phyloP scores from a whole-genome alignment of 2,113 vertebrate species.

The Indicator indicator region DNA sequence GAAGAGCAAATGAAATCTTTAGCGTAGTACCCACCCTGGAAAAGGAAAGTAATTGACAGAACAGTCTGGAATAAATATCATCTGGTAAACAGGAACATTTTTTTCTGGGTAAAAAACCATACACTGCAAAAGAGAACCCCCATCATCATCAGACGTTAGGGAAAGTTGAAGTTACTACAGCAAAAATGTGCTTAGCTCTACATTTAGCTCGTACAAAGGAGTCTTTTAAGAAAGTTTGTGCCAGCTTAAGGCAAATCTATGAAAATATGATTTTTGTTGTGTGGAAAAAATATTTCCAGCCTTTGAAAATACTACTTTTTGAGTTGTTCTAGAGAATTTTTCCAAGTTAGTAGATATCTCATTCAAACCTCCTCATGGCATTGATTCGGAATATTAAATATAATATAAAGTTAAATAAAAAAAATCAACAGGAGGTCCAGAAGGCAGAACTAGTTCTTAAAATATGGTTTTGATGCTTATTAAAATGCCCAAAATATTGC shows the following conservation, averaged over 20 bases:
- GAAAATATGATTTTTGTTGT: conserved; percentile 52
- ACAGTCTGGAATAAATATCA: background rate
- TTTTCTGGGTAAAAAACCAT: background rate
- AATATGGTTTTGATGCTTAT: background rate
- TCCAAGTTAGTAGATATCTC: conserved; percentile 2
- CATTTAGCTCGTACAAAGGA: background rate
- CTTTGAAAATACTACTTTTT: conserved; percentile 58
- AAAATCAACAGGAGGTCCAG: background rate
- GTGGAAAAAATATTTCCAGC: conserved; percentile 51
- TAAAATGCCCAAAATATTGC: background rate
- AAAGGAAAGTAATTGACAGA: background rate
- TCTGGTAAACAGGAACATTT: conserved; percentile 22
- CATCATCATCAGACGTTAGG: conserved; percentile 27
- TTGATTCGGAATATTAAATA: conserved; percentile 24
- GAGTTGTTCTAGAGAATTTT: conserved; percentile 18
- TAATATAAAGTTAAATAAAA: background rate
- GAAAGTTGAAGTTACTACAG: conserved; percentile 31
- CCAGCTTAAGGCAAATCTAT: conserved; percentile 47
- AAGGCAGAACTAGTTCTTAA: background rate
- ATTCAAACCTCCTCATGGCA: conserved; percentile 46
- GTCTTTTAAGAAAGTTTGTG: background rate
- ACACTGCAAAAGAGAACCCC: background rate
- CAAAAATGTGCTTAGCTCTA: background rate
- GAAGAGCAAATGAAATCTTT: background rate
- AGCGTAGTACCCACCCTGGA: background rate